Base-by-base conservation (phyloP, 1,140 invertebrate species). In the Drosophila sechellia region DNA sequence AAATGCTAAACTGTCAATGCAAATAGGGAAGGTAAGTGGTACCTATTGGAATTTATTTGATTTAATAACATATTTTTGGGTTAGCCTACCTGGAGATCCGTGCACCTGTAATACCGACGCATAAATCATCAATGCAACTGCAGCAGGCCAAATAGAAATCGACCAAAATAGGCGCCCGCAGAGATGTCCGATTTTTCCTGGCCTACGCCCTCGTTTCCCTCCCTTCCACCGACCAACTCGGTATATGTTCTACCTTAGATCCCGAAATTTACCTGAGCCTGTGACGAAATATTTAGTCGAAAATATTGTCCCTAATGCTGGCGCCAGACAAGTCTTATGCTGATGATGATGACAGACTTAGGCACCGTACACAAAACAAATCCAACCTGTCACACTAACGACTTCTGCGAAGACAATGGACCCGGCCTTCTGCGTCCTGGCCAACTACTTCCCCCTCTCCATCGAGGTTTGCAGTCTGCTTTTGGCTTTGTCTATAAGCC, bases 301-400 rank as follows among this genome's bases (percentile, higher is more conserved):
- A 87, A 90, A 90, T 89, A 90, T 90, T 90, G 77, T 91, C 89
- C 75, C 84, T 91, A 90, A 90, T 90, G 89, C 89, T 90, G 89
- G 89, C 89, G 89, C 89, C 89, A 90, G 89, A 90, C 89, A 89
- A 89, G 74, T 84, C 80, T 79, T 91, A 85, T 85, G 89, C 89
- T 91, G 89, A 90, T 90, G 89, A 90, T 90, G 87, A 90, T 90
- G 85, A 90, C 87, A 90, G 87, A 91, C 89, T 90, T 89, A 85
- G 80, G 83, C 90, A 90, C 78, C 77, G 71, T 83, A 77, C 66
- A 81, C 79, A 84, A 77, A 81, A 86, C 78, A 90, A 84, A 90
- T 80, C 86, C 86, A 86, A 90, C 89, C 89, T 90, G 89, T 90
- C 89, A 90, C 80, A 90, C 89, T 90, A 90, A 90, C 89, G 89